A percentile compares a stretch with the other conserved stretches of the same genome.
phyloP scores from a whole-genome alignment of 1,140 invertebrate genomes.

The Hylaeus anthracinus region DNA sequence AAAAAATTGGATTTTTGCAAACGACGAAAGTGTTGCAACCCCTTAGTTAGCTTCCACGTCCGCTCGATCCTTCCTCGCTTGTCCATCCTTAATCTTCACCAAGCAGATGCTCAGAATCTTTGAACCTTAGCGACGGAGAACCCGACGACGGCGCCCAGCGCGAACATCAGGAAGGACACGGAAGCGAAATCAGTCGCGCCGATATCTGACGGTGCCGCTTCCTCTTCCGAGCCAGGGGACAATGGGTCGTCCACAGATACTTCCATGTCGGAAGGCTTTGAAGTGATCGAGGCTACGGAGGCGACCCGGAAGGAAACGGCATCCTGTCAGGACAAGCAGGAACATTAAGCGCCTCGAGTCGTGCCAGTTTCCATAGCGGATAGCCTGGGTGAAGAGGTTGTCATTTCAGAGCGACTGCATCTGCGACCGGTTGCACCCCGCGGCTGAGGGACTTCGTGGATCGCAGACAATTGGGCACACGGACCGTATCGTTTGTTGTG shows the following conservation, averaged over 20 bases:
- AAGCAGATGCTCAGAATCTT: constrained; percentile 5
- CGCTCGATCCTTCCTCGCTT: background rate
- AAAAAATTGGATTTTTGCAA: too few species aligned
- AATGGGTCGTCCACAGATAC: constrained; percentile 30
- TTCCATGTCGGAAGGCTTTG: constrained; percentile 60
- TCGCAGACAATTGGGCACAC: constrained; percentile 7
- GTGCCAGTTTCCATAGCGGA: constrained; percentile 17
- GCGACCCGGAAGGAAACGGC: constrained; percentile 26
- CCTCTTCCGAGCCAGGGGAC: constrained; percentile 30
- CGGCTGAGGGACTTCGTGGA: constrained; percentile 2
- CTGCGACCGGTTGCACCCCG: background rate
- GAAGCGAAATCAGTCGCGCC: background rate
- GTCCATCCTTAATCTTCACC: background rate
- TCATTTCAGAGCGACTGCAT: constrained; percentile 31
- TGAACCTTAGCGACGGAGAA: constrained; percentile 35
- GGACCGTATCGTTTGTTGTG: background rate
- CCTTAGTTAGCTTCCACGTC: background rate
- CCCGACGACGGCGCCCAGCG: background rate
- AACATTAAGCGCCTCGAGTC: constrained; percentile 23
- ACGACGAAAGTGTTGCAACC: too few species aligned
- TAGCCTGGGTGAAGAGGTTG: constrained; percentile 13
- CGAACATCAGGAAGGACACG: background rate
- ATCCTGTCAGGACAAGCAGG: constrained; percentile 27
- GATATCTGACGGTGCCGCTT: constrained; percentile 6
- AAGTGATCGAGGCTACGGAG: constrained; percentile 62